These are phyloP conservation scores for Stenichneumon culpator DNA, from an alignment of 2,888 invertebrate species.

Conservation along the genomic window DNA sequence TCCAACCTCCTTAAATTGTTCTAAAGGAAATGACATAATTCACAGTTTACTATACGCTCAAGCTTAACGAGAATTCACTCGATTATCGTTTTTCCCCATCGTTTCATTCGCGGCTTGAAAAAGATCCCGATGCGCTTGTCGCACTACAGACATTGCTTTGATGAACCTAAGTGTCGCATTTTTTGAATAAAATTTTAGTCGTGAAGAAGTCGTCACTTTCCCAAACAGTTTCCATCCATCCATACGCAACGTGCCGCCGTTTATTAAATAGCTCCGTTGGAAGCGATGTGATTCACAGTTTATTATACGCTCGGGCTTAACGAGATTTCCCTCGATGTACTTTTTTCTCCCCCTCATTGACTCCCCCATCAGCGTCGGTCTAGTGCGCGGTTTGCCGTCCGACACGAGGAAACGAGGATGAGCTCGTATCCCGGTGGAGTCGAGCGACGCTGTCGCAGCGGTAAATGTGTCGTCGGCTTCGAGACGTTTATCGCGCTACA, in stretches of 20 bases:
- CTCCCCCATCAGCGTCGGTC: conserved; percentile 37
- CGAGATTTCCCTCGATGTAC: conserved; percentile 27
- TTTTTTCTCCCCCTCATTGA: conserved; percentile 34
- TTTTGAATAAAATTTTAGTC: not conserved
- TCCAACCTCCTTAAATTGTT: not conserved
- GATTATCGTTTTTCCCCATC: not conserved
- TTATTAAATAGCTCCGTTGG: not conserved
- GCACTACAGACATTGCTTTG: too few relatives aligned
- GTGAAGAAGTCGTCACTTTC: not conserved
- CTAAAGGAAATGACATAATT: conserved; percentile 13
- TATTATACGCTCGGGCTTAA: conserved; percentile 22
- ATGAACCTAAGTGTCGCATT: too few relatives aligned
- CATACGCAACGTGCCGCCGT: not conserved
- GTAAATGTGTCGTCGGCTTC: conserved; percentile 68
- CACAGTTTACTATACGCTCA: conserved; percentile 21
- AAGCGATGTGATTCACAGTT: conserved; percentile 29
- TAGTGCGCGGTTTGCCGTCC: conserved; percentile 44
- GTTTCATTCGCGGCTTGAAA: too few relatives aligned
- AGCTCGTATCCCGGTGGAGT: not conserved
- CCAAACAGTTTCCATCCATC: conserved; percentile 26
- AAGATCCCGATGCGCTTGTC: too few relatives aligned
- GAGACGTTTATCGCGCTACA: conserved; percentile 61
- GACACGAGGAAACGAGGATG: conserved; percentile 64
- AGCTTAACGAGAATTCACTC: conserved; percentile 32
- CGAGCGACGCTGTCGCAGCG: conserved; percentile 29